Evolutionary conservation across 2,797 vertebrate species (phyloP), one percentile per base, ranked within the genome.

Genomic region (Acanthurus tractus): DNA sequence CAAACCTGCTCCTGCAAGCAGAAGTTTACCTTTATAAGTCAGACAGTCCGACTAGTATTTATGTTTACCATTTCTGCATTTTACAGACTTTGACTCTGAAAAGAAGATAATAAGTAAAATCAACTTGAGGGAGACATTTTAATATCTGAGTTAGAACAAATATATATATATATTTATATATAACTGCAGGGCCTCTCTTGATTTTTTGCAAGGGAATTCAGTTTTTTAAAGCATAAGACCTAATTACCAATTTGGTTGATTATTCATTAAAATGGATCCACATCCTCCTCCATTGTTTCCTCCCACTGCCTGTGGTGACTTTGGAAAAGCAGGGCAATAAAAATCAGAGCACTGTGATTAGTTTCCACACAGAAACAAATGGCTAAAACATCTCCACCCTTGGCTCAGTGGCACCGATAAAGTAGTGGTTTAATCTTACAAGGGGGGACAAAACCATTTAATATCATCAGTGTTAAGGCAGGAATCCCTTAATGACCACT

Each of bases 211-310:
- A 61, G 59, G 50, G 15, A 55, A 44, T 49, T 38, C 18, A 23
- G 62, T 79, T 77, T 79, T 77, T 71, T 52, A 63, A 73, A 69
- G 45, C 17, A 50, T 8, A 66, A 65, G 65, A 59, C 23, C 57
- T 69, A 49, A 77, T 77, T 73, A 61, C n/a, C 18, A 22, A 4
- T 67, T 57, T 17, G 34, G 15, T 11, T 64, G 69, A 61, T 63
- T 64, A 64, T 58, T 75, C 52, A 44, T 42, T 63, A 57, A 57
- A 65, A 58, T 15, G 23, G 15, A 4, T 57, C n/a, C 10, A n/a
- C 23, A 50, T 61, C 63, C 44, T 68, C 63, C 44, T 59, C 56
- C 14, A 59, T 36, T n/a, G 48, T 18, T 54, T 59, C 40, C 63
- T 54, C 34, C 14, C 40, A 29, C 15, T 17, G 52, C 42, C 22